Evolutionary conservation across 2,797 vertebrate species (phyloP).

Genomic region (Pantherophis alleghaniensis): DNA sequence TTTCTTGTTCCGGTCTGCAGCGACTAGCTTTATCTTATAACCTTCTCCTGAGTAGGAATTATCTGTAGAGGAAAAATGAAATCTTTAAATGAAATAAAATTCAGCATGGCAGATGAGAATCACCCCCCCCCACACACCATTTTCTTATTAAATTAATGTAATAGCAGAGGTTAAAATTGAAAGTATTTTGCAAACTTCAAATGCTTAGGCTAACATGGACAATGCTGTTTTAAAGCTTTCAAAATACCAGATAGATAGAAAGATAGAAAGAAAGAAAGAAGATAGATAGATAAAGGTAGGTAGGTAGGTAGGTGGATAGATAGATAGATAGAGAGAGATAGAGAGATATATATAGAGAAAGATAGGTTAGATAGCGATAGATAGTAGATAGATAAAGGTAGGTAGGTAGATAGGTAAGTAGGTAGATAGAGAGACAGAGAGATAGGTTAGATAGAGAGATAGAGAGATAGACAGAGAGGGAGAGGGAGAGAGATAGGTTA

Average conservation of each 20-base stretch:
- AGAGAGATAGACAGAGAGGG: too few relatives aligned
- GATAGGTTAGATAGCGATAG: too few relatives aligned
- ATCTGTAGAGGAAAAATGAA: constrained; percentile 36
- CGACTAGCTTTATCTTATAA: constrained; percentile 5
- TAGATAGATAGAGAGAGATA: too few relatives aligned
- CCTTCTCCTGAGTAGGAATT: constrained; percentile 20
- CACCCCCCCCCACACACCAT: rapidly evolving
- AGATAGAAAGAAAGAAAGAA: too few relatives aligned
- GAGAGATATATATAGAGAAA: too few relatives aligned
- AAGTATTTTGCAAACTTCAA: constrained; percentile 1
- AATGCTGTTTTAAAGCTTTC: background rate
- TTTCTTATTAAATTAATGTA: background rate
- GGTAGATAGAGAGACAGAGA: too few relatives aligned
- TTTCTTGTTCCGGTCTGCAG: constrained; percentile 5
- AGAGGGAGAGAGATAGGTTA: too few relatives aligned
- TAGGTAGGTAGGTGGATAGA: too few relatives aligned
- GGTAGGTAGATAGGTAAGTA: too few relatives aligned
- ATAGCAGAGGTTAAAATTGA: constrained; percentile 29
- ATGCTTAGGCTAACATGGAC: background rate
- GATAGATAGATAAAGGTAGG: too few relatives aligned
- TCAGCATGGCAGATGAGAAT: background rate
- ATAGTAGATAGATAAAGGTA: too few relatives aligned
- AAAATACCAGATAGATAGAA: background rate
- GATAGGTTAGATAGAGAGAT: too few relatives aligned
- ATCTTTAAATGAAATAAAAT: constrained; percentile 30